Evolutionary conservation across 1,140 invertebrate species (phyloP), one percentile per base, ranked within the genome.

Genomic region (Zaprionus capensis): DNA sequence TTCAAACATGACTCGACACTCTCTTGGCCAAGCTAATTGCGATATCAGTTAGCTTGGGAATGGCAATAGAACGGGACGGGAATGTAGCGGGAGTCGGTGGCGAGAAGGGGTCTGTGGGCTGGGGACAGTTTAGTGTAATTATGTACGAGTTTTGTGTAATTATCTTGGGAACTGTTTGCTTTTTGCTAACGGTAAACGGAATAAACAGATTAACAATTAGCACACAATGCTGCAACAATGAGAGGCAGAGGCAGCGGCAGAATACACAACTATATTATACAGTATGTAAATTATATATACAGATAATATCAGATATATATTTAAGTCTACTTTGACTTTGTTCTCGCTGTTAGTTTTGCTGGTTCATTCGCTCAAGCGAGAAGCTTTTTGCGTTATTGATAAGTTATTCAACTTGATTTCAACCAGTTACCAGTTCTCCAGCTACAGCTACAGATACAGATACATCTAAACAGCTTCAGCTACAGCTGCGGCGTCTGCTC

Each of bases 401-500:
- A 82, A 71, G 76, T 80, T 76, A 85, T 71, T 85, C 65, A 76
- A 85, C 79, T 70, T 78, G 56, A 74, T 69, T 69, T 74, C 49
- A 57, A 71, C 58, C 4, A 17, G 46, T 36, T 65, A 70, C 65
- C 61, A 62, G 68, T 58, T 71, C 31, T 36, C 53, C 28, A 31
- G 7, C 7, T 31, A 31, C 28, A 31, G 28, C 1, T 1, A 44
- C 41, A 44, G 41, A 7, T n/a, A 44, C 44, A 20, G 0, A 14
- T 9, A 49, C 20, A 51, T 20, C 17, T 34, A 31, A n/a, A 49
- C 20, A 51, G 20, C 46, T 14, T 17, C 20, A 51, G 46, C n/a
- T 51, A 22, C 20, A 51, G 20, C 9, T 22, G 46, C 20, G 9
- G 11, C 46, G 20, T 51, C 46, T 24, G 20, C 46, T 46, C 38